Conservation (phyloP, 2,797 vertebrate species). For the Sebastiscus tertius region DNA sequence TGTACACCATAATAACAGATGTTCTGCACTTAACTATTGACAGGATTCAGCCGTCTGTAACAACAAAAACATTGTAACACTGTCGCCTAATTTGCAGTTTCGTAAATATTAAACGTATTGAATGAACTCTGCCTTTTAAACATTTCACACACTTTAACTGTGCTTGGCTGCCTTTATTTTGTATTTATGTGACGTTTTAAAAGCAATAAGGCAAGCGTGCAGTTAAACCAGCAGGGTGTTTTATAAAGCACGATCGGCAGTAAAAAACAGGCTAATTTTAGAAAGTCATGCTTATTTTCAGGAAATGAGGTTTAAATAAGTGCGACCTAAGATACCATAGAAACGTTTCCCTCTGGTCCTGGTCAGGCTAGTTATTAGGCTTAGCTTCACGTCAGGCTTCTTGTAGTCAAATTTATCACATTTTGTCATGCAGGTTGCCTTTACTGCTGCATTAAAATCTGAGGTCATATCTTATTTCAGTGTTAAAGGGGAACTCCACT, state of each 20-base stretch:
- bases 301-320: not conserved
- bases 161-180: not conserved
- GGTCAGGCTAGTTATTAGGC: not conserved
- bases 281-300: not conserved
- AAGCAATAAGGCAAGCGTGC: not conserved
- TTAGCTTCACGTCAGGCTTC: not conserved
- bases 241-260: not conserved
- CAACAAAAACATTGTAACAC: slow-evolving; percentile 30
- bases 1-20: slow-evolving; percentile 30
- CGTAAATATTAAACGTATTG: slow-evolving; percentile 13
- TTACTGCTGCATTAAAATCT: not conserved
- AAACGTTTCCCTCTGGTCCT: not conserved
- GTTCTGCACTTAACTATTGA: slow-evolving; percentile 19
- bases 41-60: slow-evolving; percentile 23
- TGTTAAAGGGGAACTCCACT: not conserved
- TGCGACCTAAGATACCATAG: not conserved
- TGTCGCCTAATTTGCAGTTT: slow-evolving; percentile 1
- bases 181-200: not conserved
- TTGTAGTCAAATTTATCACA: not conserved
- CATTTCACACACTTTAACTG: not conserved
- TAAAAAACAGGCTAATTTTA: not conserved
- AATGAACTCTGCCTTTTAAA: slow-evolving; percentile 14
- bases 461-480: not conserved
- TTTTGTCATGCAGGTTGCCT: not conserved
- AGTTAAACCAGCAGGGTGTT: not conserved